Conservation (phyloP, 2,113 vertebrate genomes). For the Athene cunicularia region DNA sequence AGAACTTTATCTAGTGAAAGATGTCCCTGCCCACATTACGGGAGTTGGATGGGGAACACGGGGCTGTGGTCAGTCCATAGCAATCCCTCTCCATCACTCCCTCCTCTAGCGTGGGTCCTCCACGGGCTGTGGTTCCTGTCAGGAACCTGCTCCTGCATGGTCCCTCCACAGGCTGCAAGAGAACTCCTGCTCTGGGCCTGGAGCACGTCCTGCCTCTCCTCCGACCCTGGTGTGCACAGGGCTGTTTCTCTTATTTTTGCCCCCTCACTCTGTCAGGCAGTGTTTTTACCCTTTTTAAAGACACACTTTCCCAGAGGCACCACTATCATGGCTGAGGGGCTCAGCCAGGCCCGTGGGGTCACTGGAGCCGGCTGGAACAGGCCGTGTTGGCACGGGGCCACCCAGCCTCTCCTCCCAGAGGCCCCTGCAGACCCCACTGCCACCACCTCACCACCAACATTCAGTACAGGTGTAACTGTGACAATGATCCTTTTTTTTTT, state of each 20-base stretch:
- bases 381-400: accelerated
- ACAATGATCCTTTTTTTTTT: too few relatives aligned
- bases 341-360: accelerated
- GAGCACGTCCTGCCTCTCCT: neutral
- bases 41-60: neutral
- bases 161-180: neutral
- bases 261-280: neutral
- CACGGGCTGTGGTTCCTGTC: neutral
- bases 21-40: too few relatives aligned
- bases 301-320: neutral
- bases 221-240: accelerated
- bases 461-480: too few relatives aligned
- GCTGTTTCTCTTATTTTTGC: neutral
- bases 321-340: neutral
- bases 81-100: neutral
- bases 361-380: accelerated
- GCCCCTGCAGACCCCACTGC: too few relatives aligned
- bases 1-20: neutral
- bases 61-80: neutral
- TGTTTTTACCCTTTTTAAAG: neutral
- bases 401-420: neutral
- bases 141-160: neutral
- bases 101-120: neutral
- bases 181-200: neutral
- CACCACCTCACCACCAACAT: too few relatives aligned